phyloP scores from a whole-genome alignment of 2,888 invertebrate genomes.

The Drosophila koepferae region DNA sequence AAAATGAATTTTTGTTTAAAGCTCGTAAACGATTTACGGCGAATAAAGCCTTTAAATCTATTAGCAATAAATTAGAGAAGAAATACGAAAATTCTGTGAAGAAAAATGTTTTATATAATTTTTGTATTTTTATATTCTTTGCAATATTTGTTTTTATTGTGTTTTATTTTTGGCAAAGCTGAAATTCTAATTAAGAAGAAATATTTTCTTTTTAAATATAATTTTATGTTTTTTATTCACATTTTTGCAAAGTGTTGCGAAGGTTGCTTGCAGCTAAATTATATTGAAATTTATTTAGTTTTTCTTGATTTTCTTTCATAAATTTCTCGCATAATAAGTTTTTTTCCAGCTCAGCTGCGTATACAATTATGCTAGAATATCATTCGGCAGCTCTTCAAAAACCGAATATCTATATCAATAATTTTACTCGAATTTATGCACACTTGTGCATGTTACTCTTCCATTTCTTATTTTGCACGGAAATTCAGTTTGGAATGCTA shows the following conservation, averaged over 20 bases:
- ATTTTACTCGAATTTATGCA: conserved; percentile 15
- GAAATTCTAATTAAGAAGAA: neutral
- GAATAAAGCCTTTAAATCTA: neutral
- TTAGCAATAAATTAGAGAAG: neutral
- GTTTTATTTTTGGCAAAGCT: neutral
- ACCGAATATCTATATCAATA: conserved; percentile 17
- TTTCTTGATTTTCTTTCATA: neutral
- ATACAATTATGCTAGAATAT: conserved; percentile 5
- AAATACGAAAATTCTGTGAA: neutral
- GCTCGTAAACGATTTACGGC: neutral
- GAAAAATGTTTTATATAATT: neutral
- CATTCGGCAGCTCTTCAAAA: conserved; percentile 7
- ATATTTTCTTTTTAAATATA: neutral
- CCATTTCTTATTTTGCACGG: neutral
- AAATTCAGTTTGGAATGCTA: conserved; percentile 33
- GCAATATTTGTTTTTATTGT: neutral
- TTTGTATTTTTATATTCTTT: neutral
- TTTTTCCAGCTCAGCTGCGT: neutral
- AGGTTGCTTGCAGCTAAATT: neutral
- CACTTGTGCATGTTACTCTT: conserved; percentile 3
- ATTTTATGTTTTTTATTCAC: neutral
- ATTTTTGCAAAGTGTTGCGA: neutral
- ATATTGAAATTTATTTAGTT: neutral
- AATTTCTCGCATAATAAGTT: neutral
- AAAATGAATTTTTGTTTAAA: conserved; percentile 1